Conservation (phyloP, 1,140 invertebrate species). For the Triops cancriformis region DNA sequence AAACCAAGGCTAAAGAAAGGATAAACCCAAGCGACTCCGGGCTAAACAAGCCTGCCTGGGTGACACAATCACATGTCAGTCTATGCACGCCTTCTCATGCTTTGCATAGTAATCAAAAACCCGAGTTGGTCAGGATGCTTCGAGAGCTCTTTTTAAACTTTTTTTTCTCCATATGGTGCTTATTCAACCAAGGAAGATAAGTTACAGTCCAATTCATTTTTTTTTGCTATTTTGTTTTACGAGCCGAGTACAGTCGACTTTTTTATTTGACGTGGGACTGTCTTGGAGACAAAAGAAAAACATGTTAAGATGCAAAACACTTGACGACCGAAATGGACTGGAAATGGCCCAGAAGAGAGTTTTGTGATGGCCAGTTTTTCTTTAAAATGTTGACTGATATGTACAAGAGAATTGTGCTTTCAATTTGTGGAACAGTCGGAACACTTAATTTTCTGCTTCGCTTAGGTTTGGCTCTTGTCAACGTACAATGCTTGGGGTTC, state of each 20-base stretch:
- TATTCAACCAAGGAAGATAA: neutral
- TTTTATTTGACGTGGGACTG: neutral
- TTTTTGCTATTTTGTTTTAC: neutral
- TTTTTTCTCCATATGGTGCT: neutral
- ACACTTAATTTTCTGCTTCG: too few relatives aligned
- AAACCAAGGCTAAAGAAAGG: slow-evolving; percentile 3
- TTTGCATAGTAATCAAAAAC: slow-evolving; percentile 11
- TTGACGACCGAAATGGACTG: neutral
- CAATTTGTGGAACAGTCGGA: neutral
- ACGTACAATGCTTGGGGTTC: too few relatives aligned
- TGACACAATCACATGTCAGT: slow-evolving; percentile 9
- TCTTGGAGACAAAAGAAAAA: neutral
- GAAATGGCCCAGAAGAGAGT: neutral
- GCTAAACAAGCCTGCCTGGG: slow-evolving; percentile 6
- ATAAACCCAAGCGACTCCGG: neutral
- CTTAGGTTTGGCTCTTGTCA: too few relatives aligned
- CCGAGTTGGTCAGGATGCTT: neutral
- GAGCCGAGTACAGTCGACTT: neutral
- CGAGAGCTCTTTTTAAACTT: neutral
- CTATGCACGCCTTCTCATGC: neutral
- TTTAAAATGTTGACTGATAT: neutral
- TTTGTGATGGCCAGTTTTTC: neutral
- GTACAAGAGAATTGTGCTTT: neutral
- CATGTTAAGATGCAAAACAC: neutral
- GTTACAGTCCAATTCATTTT: neutral